Base-by-base conservation (phyloP, 2,113 vertebrate genomes). In the Datnioides undecimradiatus region DNA sequence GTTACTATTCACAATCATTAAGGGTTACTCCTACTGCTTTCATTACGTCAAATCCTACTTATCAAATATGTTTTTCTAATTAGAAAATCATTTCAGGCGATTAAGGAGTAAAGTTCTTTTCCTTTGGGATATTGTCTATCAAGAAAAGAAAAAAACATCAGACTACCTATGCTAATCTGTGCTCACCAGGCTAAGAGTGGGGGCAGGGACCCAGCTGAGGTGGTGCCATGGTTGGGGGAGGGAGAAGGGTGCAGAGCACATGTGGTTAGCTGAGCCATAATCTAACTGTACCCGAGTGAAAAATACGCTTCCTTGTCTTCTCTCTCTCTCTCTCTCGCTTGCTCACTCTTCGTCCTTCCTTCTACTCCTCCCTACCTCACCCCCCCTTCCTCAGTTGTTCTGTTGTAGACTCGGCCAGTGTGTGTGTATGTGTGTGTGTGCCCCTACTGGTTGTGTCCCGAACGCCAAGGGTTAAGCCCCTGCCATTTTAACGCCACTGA, bases 401-500 rank as follows among this genome's bases (percentile, higher is more conserved):
- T 91, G 85, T 73, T 74, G 82, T 80, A 77, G 70, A 73, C 76
- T 85, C 46, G 82, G 85, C 74, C 87, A 87, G 83, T 45, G 66
- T 40, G 73, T 33, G 33, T 33, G 62, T 51, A 58, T 31, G 45
- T 31, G 76, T 65, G 90, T 70, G 72, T 86, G 84, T 89, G 89
- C 73, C 91, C 88, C 90, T 92, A 83, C 88, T 93, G 88, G 87
- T 88, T 89, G 86, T 83, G 88, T 80, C 78, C 81, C 60, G 95
- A 89, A 90, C 92, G 88, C 80, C 90, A 96, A 96, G 96, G 95
- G 96, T 97, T 97, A 97, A 93, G 93, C 88, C 90, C 90, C 96
- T 96, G 95, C 96, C 97, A 97, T 97, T 97, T 97, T 96, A 95
- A 95, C 95, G 93, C 94, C 95, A 97, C 95, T 96, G 95, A 94